Evolutionary conservation across 2,888 invertebrate genomes (phyloP).

Genomic region (Caenorhabditis sp.): DNA sequence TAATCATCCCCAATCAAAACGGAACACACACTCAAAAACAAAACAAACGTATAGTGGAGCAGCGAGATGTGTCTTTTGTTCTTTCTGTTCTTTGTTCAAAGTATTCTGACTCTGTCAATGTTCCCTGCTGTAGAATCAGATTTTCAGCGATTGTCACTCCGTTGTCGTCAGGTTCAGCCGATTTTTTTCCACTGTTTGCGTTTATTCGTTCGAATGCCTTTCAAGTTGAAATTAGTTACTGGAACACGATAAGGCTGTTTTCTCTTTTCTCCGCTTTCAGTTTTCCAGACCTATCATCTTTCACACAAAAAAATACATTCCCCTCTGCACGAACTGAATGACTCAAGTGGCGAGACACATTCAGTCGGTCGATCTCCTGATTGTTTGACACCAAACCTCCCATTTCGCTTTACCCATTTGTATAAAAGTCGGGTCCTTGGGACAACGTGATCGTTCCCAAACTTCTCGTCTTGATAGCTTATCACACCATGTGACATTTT

Average conservation of each 20-base stretch:
- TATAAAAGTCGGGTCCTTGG: slow-evolving; percentile 12
- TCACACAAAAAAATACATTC: slow-evolving; percentile 14
- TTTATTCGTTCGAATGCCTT: too few relatives aligned
- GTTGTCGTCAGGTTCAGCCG: too few relatives aligned
- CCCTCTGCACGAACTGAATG: not conserved
- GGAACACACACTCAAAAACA: slow-evolving; percentile 36
- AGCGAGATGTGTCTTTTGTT: not conserved
- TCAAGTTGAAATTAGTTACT: not conserved
- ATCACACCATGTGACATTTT: slow-evolving; percentile 17
- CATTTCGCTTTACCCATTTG: not conserved
- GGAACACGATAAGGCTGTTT: not conserved
- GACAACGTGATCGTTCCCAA: slow-evolving; percentile 9
- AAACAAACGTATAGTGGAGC: slow-evolving; percentile 53
- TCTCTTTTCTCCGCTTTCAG: slow-evolving; percentile 1
- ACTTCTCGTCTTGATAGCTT: slow-evolving; percentile 27
- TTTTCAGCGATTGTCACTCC: too few relatives aligned
- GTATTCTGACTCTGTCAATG: too few relatives aligned
- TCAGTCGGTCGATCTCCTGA: slow-evolving; percentile 26
- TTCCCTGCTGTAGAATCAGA: too few relatives aligned
- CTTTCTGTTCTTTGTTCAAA: not conserved
- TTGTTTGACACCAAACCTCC: slow-evolving; percentile 15
- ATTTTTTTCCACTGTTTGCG: too few relatives aligned
- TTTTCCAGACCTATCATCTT: slow-evolving; percentile 32
- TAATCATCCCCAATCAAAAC: not conserved
- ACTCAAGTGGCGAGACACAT: slow-evolving; percentile 10